These are phyloP conservation scores for Urocolius indicus DNA, from an alignment of 2,113 vertebrate species.

Conservation along the genomic window DNA sequence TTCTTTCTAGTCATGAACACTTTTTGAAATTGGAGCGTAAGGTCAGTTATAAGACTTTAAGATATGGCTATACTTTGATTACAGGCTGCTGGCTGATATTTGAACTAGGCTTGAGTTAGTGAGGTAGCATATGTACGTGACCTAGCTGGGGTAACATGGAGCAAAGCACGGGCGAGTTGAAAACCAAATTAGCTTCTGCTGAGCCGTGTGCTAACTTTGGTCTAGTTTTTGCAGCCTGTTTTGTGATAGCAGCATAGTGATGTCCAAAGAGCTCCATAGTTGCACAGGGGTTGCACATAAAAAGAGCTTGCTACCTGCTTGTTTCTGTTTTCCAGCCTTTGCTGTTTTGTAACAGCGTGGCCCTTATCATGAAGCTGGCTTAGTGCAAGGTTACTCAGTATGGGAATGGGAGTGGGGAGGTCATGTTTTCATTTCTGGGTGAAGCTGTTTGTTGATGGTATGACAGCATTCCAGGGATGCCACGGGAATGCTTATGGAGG, in stretches of 20 bases:
- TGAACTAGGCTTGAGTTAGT: neutral
- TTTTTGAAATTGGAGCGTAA: neutral
- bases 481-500: neutral
- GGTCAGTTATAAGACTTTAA: neutral
- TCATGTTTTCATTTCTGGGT: neutral
- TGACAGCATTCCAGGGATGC: conserved; percentile 38
- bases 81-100: neutral
- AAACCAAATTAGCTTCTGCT: neutral
- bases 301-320: neutral
- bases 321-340: neutral
- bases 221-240: neutral
- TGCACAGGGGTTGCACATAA: neutral
- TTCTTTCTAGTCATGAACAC: neutral
- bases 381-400: neutral
- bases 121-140: neutral
- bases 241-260: fast-evolving
- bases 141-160: neutral
- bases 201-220: neutral
- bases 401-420: neutral
- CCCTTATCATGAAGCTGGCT: neutral
- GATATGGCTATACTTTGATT: neutral
- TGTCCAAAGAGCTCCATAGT: neutral
- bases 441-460: conserved; percentile 13
- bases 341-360: neutral
- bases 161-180: neutral